Conservation (phyloP, 2,888 invertebrate species). For the Agrochola lychnidis region DNA sequence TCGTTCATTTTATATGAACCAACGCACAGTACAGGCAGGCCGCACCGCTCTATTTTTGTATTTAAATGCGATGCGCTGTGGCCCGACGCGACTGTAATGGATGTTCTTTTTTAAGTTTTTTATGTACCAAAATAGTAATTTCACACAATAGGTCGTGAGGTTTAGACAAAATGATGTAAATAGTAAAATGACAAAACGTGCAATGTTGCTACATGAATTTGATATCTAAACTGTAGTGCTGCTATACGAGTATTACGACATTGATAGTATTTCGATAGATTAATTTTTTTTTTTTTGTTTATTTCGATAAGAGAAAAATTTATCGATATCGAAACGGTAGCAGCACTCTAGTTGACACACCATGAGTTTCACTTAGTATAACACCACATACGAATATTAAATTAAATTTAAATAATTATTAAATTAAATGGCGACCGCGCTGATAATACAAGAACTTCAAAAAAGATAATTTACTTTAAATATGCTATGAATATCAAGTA, state of each 20-base stretch:
- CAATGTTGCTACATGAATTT: slow-evolving; percentile 44
- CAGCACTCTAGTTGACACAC: slow-evolving; percentile 8
- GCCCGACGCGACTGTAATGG: neutral
- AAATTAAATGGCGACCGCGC: slow-evolving; percentile 28
- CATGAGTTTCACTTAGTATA: slow-evolving; percentile 17
- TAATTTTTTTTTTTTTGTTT: neutral
- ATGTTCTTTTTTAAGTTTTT: neutral
- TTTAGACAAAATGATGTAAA: slow-evolving; percentile 27
- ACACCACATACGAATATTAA: slow-evolving; percentile 16
- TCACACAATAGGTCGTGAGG: slow-evolving; percentile 9
- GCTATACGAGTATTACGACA: slow-evolving; percentile 5
- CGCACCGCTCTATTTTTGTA: neutral
- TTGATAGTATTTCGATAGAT: neutral
- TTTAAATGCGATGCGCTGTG: neutral
- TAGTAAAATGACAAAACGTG: slow-evolving; percentile 52
- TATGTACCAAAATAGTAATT: neutral
- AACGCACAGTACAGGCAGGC: neutral
- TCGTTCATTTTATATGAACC: neutral
- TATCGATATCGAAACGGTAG: slow-evolving; percentile 25
- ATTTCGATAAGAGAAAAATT: neutral
- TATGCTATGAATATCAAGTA: neutral
- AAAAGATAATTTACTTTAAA: neutral
- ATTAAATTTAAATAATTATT: neutral
- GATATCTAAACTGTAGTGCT: slow-evolving; percentile 17
- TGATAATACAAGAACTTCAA: slow-evolving; percentile 31